A percentile compares a stretch with the other conserved stretches of the same genome.
Conservation (phyloP, 2,888 invertebrate genomes). For the Osedax fenrisi region DNA sequence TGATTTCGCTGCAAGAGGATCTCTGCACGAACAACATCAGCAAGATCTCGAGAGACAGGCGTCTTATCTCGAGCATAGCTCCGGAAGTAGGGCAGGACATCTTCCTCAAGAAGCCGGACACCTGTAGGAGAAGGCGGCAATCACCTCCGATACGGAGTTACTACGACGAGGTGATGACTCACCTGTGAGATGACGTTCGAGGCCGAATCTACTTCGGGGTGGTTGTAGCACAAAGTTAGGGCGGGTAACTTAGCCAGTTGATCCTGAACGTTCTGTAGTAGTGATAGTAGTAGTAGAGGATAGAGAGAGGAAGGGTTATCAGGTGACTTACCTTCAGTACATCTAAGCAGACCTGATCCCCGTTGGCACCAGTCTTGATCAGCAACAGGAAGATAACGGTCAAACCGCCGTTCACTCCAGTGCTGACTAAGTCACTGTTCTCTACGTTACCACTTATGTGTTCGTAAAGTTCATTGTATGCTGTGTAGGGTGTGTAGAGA, state of each 20-base stretch:
- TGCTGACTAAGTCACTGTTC: not conserved
- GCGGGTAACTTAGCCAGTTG: no score
- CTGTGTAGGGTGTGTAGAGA: no score
- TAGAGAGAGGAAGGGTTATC: no score
- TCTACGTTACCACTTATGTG: no score
- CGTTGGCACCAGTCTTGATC: not conserved
- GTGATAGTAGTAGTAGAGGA: no score
- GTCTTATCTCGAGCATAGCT: not conserved
- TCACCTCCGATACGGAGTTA: no score
- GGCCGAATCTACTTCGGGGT: not conserved
- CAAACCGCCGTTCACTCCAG: not conserved
- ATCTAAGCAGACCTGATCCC: not conserved
- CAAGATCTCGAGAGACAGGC: not conserved
- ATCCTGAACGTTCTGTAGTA: no score
- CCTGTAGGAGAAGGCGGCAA: not conserved
- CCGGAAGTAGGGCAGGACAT: not conserved
- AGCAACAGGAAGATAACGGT: not conserved
- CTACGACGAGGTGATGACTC: no score
- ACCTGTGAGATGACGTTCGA: not conserved
- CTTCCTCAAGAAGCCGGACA: not conserved
- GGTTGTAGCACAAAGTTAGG: no score
- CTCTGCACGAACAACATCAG: not conserved
- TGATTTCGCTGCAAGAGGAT: not conserved
- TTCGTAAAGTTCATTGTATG: no score
- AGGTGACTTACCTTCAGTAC: not conserved